Percentiles rank a stretch among this genome's conserved stretches.
Evolutionary conservation across 1,140 invertebrate genomes (phyloP).

Genomic region (Dicyema japonicum): DNA sequence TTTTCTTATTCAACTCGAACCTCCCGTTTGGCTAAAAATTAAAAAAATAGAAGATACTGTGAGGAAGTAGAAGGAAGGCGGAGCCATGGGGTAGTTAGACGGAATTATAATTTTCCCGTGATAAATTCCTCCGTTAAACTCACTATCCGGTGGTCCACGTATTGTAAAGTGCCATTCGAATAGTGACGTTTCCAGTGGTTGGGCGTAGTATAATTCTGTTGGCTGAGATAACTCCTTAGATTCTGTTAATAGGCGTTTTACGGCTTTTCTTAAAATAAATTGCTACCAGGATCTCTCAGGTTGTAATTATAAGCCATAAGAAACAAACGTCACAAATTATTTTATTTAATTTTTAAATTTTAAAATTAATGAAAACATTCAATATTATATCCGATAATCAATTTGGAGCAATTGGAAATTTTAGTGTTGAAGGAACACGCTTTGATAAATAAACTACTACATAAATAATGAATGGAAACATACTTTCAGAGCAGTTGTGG

Average conservation of each 20-base stretch:
- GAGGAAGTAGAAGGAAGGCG: conserved; percentile 61
- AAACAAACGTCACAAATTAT: too few relatives aligned
- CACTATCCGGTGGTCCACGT: conserved; percentile 43
- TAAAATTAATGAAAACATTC: too few relatives aligned
- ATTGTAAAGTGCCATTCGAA: conserved; percentile 96
- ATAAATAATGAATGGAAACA: too few relatives aligned
- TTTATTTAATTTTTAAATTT: too few relatives aligned
- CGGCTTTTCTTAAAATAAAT: too few relatives aligned
- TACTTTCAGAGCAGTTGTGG: too few relatives aligned
- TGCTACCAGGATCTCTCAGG: too few relatives aligned
- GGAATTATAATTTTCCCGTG: conserved; percentile 53
- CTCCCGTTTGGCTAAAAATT: conserved; percentile 48
- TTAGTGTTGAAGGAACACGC: too few relatives aligned
- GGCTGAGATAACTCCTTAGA: conserved; percentile 45
- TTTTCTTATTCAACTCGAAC: conserved; percentile 70
- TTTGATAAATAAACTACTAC: too few relatives aligned
- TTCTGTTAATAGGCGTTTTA: conserved; percentile 66
- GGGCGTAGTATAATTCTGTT: conserved; percentile 57
- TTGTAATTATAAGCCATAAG: too few relatives aligned
- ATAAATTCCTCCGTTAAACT: conserved; percentile 57
- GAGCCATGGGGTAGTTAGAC: conserved; percentile 82
- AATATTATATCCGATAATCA: too few relatives aligned
- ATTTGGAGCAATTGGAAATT: too few relatives aligned
- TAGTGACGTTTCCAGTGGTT: conserved; percentile 63
- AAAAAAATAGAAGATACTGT: conserved; percentile 29